phyloP scores from a whole-genome alignment of 2,113 vertebrate species.

The Boleophthalmus pectinirostris region DNA sequence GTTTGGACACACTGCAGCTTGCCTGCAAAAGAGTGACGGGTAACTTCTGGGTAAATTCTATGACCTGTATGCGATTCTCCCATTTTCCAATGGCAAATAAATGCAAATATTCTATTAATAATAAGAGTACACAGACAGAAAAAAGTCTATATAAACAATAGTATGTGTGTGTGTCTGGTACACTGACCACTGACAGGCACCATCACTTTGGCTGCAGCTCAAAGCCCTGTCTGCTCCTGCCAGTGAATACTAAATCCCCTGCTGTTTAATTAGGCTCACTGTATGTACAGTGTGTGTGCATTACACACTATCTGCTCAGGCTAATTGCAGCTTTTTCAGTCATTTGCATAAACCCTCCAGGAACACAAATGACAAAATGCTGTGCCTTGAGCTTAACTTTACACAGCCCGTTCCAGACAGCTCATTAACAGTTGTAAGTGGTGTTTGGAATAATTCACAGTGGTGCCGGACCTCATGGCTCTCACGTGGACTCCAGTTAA shows the following conservation, averaged over 20 bases:
- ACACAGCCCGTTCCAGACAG: background rate
- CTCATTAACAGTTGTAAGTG: constrained; percentile 11
- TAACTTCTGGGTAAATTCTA: background rate
- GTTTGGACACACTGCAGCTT: too few species aligned
- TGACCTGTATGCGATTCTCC: background rate
- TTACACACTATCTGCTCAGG: constrained; percentile 9
- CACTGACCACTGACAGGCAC: constrained; percentile 4
- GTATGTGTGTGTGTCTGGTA: background rate
- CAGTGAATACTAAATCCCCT: constrained; percentile 4
- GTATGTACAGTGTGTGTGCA: constrained; percentile 6
- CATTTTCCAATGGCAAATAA: background rate
- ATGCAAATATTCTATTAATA: background rate
- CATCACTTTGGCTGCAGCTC: background rate
- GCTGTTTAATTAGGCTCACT: constrained; percentile 10
- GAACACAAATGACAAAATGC: background rate
- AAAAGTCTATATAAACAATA: background rate
- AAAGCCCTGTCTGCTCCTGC: background rate
- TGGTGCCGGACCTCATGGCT: background rate
- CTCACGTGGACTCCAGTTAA: background rate
- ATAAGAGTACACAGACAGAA: background rate
- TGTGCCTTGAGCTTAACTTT: constrained; percentile 2
- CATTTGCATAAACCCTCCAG: constrained; percentile 5
- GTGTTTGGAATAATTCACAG: background rate
- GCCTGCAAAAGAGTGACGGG: too few species aligned
- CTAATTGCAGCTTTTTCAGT: constrained; percentile 7